phyloP scores from a whole-genome alignment of 2,888 invertebrate genomes.

The Macroteleia sp. region DNA sequence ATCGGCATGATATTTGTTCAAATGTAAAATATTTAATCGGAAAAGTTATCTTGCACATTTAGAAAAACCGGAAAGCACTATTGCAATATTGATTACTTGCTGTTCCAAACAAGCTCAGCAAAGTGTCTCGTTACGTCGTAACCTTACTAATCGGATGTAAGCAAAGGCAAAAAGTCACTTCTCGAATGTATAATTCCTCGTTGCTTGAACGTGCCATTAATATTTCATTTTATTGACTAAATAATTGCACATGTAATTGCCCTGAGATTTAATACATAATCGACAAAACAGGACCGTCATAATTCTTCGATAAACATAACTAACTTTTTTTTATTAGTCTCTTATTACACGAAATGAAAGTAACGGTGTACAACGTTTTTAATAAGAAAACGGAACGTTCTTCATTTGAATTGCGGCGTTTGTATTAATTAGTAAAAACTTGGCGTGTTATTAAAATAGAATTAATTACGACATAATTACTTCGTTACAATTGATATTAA shows the following conservation, averaged over 20 bases:
- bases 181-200: conserved; percentile 49
- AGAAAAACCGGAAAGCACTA: conserved; percentile 55
- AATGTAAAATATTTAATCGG: conserved; percentile 39
- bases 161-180: conserved; percentile 56
- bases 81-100: conserved; percentile 56
- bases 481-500: conserved; percentile 20
- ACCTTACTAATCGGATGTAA: conserved; percentile 57
- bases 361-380: conserved; percentile 30
- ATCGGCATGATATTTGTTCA: conserved; percentile 18
- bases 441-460: conserved; percentile 6
- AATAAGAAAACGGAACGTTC: conserved; percentile 29
- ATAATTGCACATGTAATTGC: conserved; percentile 58
- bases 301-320: conserved; percentile 52
- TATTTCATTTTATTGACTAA: conserved; percentile 63
- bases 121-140: conserved; percentile 56
- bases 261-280: conserved; percentile 53
- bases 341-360: conserved; percentile 35
- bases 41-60: conserved; percentile 21
- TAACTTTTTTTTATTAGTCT: conserved; percentile 31
- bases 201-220: conserved; percentile 57
- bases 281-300: conserved; percentile 46
- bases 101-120: conserved; percentile 40
- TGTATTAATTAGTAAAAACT: conserved; percentile 41
- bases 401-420: conserved; percentile 26
- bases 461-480: conserved; percentile 20